phyloP scores from a whole-genome alignment of 2,888 invertebrate genomes.

The Acanthosepion lycidas region DNA sequence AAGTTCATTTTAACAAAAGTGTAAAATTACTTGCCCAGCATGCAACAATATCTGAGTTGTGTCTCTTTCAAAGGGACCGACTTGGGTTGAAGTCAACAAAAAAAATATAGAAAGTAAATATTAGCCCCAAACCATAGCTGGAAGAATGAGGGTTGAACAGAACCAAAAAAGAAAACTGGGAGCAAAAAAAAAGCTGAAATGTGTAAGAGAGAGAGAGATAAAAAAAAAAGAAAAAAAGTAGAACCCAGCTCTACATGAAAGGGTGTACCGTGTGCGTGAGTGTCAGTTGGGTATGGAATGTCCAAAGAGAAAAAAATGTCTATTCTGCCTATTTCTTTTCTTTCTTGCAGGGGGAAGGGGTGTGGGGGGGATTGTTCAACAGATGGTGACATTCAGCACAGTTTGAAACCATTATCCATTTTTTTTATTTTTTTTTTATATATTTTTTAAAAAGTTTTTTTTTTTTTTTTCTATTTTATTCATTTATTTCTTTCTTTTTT shows the following conservation, averaged over 20 bases:
- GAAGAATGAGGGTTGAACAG: background rate
- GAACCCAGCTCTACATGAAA: conserved; percentile 16
- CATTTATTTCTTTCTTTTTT: no score
- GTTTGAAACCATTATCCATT: background rate
- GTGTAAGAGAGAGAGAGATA: background rate
- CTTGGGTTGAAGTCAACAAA: background rate
- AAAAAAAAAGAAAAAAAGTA: background rate
- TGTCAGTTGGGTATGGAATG: background rate
- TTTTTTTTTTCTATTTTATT: no score
- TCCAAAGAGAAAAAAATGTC: background rate
- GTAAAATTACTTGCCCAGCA: background rate
- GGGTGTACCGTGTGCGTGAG: background rate
- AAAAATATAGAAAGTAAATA: background rate
- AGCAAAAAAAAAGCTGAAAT: background rate
- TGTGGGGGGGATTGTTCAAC: background rate
- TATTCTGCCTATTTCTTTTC: background rate
- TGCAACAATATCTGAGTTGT: background rate
- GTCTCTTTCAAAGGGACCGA: background rate
- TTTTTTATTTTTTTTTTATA: background rate
- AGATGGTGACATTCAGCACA: background rate
- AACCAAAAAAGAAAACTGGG: background rate
- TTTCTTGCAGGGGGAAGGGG: background rate
- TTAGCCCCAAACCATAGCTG: background rate
- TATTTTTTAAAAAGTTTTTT: no score
- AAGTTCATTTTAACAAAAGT: background rate